A percentile compares a stretch with the other conserved stretches of the same genome.
phyloP scores from a whole-genome alignment of 2,113 vertebrate species.

The Mesoclemmys tuberculata region DNA sequence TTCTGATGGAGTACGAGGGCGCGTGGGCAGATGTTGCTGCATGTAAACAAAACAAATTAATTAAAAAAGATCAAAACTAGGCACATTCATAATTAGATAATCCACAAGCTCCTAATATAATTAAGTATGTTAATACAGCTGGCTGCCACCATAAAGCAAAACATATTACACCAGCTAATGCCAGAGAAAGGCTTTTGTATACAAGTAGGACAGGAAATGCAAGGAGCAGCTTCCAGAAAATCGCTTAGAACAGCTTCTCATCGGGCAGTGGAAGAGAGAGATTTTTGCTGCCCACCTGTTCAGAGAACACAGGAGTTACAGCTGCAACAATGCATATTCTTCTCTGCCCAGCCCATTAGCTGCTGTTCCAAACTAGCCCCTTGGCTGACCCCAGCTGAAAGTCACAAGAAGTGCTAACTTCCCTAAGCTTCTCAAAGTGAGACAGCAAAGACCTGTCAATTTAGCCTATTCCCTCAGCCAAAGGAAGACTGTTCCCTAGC shows the following conservation, averaged over 20 bases:
- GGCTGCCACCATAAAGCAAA: background rate
- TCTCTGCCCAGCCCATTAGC: background rate
- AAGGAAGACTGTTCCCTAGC: background rate
- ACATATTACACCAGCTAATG: background rate
- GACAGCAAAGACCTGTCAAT: background rate
- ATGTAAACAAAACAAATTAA: slow-evolving; percentile 59
- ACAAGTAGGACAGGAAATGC: accelerated
- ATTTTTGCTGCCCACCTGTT: background rate
- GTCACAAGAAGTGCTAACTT: background rate
- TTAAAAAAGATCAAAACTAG: slow-evolving; percentile 60
- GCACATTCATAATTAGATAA: slow-evolving; percentile 59
- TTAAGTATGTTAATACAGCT: slow-evolving; percentile 40
- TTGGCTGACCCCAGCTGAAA: background rate
- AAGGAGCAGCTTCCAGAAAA: background rate
- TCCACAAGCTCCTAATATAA: slow-evolving; percentile 16
- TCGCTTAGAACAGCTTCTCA: background rate
- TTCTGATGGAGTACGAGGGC: background rate
- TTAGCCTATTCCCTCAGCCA: background rate
- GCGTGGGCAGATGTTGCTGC: background rate
- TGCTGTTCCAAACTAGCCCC: background rate
- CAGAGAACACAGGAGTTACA: background rate
- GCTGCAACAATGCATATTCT: background rate
- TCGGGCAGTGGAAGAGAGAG: background rate
- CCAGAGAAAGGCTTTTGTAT: accelerated
- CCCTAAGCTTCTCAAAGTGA: background rate